Evolutionary conservation across 2,113 vertebrate species (phyloP).

Genomic region (Myanophis thanlyinensis): DNA sequence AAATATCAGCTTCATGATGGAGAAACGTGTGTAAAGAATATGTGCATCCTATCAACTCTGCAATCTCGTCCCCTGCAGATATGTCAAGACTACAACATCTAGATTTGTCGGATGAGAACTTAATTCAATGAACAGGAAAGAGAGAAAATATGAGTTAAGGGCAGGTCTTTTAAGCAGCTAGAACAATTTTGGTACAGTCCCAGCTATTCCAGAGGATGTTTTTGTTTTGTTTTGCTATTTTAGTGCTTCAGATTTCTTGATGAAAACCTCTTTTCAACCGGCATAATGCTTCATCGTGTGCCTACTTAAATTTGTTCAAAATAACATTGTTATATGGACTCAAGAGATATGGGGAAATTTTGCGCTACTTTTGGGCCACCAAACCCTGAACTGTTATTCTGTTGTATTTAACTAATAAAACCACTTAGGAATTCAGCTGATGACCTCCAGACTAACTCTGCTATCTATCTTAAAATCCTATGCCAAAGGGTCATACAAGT

Average conservation of each 20-base stretch:
- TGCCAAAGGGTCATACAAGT: not conserved
- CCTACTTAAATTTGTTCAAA: not conserved
- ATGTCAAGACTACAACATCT: not conserved
- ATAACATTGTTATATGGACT: not conserved
- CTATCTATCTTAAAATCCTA: not conserved
- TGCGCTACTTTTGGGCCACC: not conserved
- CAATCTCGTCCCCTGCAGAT: not conserved
- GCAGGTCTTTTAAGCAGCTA: not conserved
- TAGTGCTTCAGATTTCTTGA: not conserved
- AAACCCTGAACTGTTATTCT: not conserved
- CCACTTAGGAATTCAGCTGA: not conserved
- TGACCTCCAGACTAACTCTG: not conserved
- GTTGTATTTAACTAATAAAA: not conserved
- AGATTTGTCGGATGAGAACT: not conserved
- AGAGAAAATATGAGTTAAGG: not conserved
- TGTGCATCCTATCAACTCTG: not conserved
- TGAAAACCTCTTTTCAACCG: not conserved
- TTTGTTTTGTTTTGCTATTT: not conserved
- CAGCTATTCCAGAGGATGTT: not conserved
- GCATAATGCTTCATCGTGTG: not conserved
- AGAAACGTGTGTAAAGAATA: not conserved
- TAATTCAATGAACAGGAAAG: not conserved
- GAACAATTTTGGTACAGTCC: not conserved
- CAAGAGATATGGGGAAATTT: not conserved
- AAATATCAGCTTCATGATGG: not conserved